Percentiles rank a stretch among this genome's conserved stretches.
phyloP scores from a whole-genome alignment of 2,113 vertebrate genomes.

The Microcebus griseorufus region DNA sequence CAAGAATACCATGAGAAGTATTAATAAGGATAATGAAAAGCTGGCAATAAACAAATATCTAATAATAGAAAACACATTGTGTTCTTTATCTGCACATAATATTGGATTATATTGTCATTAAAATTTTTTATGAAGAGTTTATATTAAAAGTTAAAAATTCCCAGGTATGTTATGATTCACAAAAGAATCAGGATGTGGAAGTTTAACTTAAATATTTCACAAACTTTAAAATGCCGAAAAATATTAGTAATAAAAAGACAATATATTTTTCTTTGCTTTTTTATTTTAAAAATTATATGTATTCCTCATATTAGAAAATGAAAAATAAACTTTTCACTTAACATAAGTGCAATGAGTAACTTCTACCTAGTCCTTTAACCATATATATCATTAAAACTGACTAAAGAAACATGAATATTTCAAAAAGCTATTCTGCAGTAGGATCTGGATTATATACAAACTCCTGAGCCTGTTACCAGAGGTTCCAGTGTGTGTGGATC shows the following conservation, averaged over 20 bases:
- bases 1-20: background rate
- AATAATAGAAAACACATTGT: background rate
- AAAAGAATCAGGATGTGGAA: background rate
- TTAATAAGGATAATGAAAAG: background rate
- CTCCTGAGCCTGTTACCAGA: background rate
- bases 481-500: fast-evolving
- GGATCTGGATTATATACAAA: background rate
- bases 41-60: background rate
- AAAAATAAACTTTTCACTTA: background rate
- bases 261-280: background rate
- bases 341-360: background rate
- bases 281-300: background rate
- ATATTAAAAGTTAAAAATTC: conserved; percentile 22
- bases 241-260: background rate
- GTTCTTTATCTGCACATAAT: background rate
- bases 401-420: background rate
- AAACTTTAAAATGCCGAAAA: background rate
- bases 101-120: background rate
- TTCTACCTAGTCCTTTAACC: background rate
- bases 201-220: background rate
- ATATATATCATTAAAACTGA: background rate
- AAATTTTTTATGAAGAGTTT: background rate
- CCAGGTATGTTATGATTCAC: background rate
- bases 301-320: background rate
- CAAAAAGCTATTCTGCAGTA: background rate